These are phyloP conservation scores for Pediacus dermestoides DNA, from an alignment of 2,888 invertebrate species.

Conservation along the genomic window DNA sequence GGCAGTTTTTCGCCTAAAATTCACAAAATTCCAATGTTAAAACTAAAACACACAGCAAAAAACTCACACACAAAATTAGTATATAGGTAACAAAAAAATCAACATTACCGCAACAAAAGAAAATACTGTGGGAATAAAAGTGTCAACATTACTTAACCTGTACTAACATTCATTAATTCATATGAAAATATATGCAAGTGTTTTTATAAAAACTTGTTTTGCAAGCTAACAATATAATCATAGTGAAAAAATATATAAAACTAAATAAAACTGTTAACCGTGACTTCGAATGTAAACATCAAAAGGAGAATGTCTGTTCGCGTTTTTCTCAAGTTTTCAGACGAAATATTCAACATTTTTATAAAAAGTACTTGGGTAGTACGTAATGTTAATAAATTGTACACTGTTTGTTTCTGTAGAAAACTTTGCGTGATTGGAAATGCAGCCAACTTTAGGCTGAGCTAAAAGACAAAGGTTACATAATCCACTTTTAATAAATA, in stretches of 20 bases:
- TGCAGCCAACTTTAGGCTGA: no score
- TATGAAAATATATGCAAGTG: slow-evolving; percentile 13
- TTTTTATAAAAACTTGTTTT: slow-evolving; percentile 33
- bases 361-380: no score
- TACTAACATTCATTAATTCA: not conserved
- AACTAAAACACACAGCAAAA: slow-evolving; percentile 18
- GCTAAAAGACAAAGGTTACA: no score
- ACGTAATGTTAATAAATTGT: no score
- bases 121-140: slow-evolving; percentile 39
- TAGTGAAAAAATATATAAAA: slow-evolving; percentile 30
- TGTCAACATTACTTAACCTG: slow-evolving; percentile 35
- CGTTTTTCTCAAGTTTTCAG: no score
- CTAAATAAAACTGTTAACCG: slow-evolving; percentile 32
- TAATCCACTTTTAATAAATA: no score
- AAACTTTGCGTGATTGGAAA: no score
- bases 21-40: slow-evolving; percentile 11
- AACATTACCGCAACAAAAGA: slow-evolving; percentile 37
- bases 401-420: no score
- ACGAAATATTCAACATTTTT: no score
- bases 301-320: no score
- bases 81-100: slow-evolving; percentile 6
- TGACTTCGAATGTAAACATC: no score
- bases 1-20: slow-evolving; percentile 66
- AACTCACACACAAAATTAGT: slow-evolving; percentile 9
- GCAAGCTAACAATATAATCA: slow-evolving; percentile 24